A percentile compares a stretch with the other conserved stretches of the same genome.
phyloP scores from a whole-genome alignment of 1,140 invertebrate genomes.

The Andrena cerasifolii region DNA sequence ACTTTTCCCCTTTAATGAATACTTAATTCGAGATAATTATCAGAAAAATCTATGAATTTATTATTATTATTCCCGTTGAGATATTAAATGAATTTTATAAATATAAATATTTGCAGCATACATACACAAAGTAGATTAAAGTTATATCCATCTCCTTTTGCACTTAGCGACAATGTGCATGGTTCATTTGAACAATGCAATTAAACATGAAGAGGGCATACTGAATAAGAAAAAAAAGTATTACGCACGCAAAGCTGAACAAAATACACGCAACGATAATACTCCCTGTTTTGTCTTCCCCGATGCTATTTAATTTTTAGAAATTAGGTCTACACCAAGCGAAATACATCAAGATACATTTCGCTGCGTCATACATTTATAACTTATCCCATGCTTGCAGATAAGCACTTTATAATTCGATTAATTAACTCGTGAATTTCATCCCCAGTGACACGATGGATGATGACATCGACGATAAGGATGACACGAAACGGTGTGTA shows the following conservation, averaged over 20 bases:
- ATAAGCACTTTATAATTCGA: not conserved
- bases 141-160: too few relatives aligned
- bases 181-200: not conserved
- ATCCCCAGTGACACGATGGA: conserved; percentile 59
- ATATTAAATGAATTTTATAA: too few relatives aligned
- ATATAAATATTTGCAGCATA: too few relatives aligned
- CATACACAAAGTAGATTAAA: too few relatives aligned
- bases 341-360: not conserved
- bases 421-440: conserved; percentile 24
- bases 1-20: too few relatives aligned
- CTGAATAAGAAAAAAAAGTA: not conserved
- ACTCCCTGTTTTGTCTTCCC: too few relatives aligned
- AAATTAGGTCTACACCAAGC: not conserved
- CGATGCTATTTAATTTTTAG: not conserved
- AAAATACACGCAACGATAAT: too few relatives aligned
- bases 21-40: too few relatives aligned
- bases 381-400: not conserved
- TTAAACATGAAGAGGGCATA: too few relatives aligned
- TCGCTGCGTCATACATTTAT: not conserved
- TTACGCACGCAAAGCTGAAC: not conserved
- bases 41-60: too few relatives aligned
- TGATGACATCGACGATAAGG: conserved; percentile 68
- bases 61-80: too few relatives aligned
- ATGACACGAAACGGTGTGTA: conserved; percentile 66
- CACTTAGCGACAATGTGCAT: too few relatives aligned